Base-by-base conservation (phyloP, 2,113 vertebrate species). In the Theristicus caerulescens region DNA sequence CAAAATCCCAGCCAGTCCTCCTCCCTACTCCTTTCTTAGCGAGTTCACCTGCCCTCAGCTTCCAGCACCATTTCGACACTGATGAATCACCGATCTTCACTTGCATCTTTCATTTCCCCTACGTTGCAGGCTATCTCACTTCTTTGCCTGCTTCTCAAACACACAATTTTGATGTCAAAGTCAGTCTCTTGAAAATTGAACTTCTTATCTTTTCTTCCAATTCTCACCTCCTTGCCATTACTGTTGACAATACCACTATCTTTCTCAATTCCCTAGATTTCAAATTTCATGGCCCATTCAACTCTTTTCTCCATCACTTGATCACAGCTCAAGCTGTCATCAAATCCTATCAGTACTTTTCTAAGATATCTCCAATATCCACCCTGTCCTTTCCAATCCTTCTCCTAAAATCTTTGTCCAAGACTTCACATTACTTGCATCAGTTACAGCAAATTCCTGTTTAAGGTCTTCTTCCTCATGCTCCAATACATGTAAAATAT, bases 121-220 rank as follows among this genome's bases (percentile, higher is more conserved):
- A 17, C 0, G 0, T 58, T 85, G 81, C 83, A 93, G 59, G n/a
- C 74, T 94, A 80, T 95, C 87, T 94, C 82, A 58, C 81, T 88
- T 62, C 89, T 89, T 73, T 67, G 66, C 62, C 89, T 65, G 81
- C 84, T 94, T 93, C 90, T 96, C 88, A 93, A 96, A 95, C 74
- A 88, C 84, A 80, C 59, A 62, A 57, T 97, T 96, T 90, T 96
- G 74, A 94, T 96, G 89, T 95, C 96, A 95, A 82, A 96, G 62
- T 93, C 89, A 93, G 78, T 16, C 88, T 94, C 88, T 34, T 92
- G 96, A 96, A 97, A 97, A 97, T 90, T 93, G 96, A 93, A 93
- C 96, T 94, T 94, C 96, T 96, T 95, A 95, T 95, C 96, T 96
- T 74, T 73, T 64, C 85, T 81, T 88, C 79, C 67, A 90, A 78